Base-by-base conservation (phyloP, 2,113 vertebrate species). In the Nesoenas mayeri region DNA sequence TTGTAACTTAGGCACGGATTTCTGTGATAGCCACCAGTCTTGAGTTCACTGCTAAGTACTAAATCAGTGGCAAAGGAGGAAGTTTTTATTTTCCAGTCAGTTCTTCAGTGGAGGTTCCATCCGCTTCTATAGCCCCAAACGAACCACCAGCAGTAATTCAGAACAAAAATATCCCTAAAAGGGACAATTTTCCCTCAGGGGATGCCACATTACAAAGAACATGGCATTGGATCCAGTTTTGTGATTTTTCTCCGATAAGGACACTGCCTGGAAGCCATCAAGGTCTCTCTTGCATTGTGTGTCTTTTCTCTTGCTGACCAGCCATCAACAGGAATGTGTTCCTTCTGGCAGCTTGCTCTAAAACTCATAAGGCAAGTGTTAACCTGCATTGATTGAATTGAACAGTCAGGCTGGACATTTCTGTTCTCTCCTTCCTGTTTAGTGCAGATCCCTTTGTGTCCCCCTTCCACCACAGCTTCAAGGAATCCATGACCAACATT, bases 161-260 rank as follows among this genome's bases (percentile, higher is more conserved):
- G 58, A 79, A 50, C 20, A 36, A 51, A 88, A 82, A 51, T 75
- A 20, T 15, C 31, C 38, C 15, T 20, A 22, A 32, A 3, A n/a
- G 19, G 38, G 42, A 54, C 31, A 31, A 17, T 67, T 67, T 67
- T 62, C 28, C 56, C 21, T 36, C 36, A 18, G 25, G 15, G 21
- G 5, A 40, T 58, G 57, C 51, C 40, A 24, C 24, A 14, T 57
- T 70, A 7, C 14, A 65, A 69, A 51, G 31, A 38, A 58, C 3
- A 0, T 0, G 6, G 10, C 26, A 4, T n/a, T 19, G 29, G 17
- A 64, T 50, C 21, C 48, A 24, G 8, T 79, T 85, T 71, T 25
- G 11, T 8, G 28, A 51, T 5, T 3, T 0, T 34, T 53, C 17
- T 84, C 36, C 8, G 4, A 6, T 42, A 29, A 67, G 60, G 29